Evolutionary conservation across 1,140 invertebrate genomes (phyloP), one percentile per base, ranked within the genome.

Genomic region (Globodera rostochiensis): DNA sequence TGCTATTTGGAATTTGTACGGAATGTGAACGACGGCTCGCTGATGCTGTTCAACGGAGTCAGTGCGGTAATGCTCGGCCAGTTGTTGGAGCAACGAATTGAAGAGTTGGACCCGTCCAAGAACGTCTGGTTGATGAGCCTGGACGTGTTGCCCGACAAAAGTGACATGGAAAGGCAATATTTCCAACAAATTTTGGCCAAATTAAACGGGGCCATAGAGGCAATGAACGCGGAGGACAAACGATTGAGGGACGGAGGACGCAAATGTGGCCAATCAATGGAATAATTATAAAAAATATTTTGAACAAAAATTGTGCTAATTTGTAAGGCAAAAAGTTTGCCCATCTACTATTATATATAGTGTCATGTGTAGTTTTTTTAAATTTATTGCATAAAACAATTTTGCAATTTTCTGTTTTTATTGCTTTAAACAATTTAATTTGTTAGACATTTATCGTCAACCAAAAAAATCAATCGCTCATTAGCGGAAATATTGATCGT

Each of bases 201-300:
- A 19, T 79, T 79, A 45, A 64, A 79, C 74, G 69, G 1, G 57
- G 57, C 57, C 13, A 64, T 64, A 6, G 57, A 19, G 5, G 57
- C 57, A 15, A 64, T 64, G 57, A 2, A 19, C 19, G 57, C 57
- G 15, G 57, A 64, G 57, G 57, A 64, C 57, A 13, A 19, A 64
- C 13, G 57, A 19, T 19, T 6, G 57, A 13, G 15, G 13, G 13
- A 19, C 13, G 57, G 57, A 15, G 57, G 11, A 64, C 57, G 15
- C 13, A 64, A 64, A 64, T 64, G 57, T 19, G 57, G 53, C 9
- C 13, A 6, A 64, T 15, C 2, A 64, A 64, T 19, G 57, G 15
- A 13, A 6, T 3, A 36, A 36, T 25, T 25, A 25, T 3, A 36
- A 36, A 36, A 36, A 36, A 36, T 36, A 36, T 36, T 36, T 36